phyloP scores from a whole-genome alignment of 2,888 invertebrate species.

The Yponomeuta evonymella region DNA sequence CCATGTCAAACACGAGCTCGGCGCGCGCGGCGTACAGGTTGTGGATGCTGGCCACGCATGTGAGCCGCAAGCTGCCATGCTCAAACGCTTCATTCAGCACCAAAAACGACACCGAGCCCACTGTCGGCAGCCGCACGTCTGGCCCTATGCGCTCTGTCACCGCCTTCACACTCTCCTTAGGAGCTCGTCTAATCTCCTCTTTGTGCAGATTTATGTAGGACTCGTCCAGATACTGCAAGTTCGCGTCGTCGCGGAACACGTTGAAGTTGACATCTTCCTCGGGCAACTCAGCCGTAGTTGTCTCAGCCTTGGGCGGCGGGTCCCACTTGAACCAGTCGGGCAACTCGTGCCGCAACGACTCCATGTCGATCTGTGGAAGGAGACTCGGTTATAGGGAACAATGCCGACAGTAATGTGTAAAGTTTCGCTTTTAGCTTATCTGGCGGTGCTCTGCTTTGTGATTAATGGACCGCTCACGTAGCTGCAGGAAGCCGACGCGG shows the following conservation, averaged over 20 bases:
- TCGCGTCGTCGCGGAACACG: constrained; percentile 64
- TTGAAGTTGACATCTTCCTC: constrained; percentile 62
- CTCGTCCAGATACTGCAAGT: constrained; percentile 66
- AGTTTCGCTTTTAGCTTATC: constrained; percentile 48
- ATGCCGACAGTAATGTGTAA: constrained; percentile 9
- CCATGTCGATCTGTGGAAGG: constrained; percentile 57
- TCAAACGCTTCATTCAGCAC: constrained; percentile 79
- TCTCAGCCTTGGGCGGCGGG: constrained; percentile 56
- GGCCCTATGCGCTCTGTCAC: constrained; percentile 59
- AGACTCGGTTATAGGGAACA: constrained; percentile 22
- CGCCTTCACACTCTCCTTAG: constrained; percentile 53
- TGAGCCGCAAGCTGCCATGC: constrained; percentile 78
- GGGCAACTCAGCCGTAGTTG: constrained; percentile 58
- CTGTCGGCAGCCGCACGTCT: constrained; percentile 58
- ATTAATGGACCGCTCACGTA: constrained; percentile 65
- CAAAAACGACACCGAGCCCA: constrained; percentile 75
- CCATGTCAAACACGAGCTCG: constrained; percentile 81
- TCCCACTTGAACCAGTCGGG: constrained; percentile 71
- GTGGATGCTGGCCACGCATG: constrained; percentile 81
- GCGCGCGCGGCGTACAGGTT: constrained; percentile 79
- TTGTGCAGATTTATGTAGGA: constrained; percentile 65
- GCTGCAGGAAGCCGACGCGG: constrained; percentile 30
- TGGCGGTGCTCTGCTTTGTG: constrained; percentile 56
- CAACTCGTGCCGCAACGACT: constrained; percentile 54
- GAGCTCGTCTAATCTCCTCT: constrained; percentile 63